Base-by-base conservation (phyloP, 2,888 invertebrate genomes). In the Campoletis raptor region DNA sequence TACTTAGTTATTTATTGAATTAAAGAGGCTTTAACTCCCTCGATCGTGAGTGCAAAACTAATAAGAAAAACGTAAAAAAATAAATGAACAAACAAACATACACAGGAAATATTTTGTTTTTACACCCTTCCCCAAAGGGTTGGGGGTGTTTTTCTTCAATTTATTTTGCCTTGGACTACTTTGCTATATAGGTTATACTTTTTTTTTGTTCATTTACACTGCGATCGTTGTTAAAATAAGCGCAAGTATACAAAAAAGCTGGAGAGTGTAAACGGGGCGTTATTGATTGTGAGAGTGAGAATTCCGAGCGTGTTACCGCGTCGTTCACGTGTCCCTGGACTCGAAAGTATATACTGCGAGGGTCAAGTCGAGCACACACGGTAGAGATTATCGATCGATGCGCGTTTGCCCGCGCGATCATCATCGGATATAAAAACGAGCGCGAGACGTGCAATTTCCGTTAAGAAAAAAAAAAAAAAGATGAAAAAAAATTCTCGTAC, bases 231-330 rank as follows among this genome's bases (percentile, higher is more conserved):
- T 84, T 66, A 30, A 57, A 42, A 57, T 40, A 40, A 61, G 57
- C 21, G 52, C 42, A 40, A 48, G 74, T 67, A 52, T 70, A 73
- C 70, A 66, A 86, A 64, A 83, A 66, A 70, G 48, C 79, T 36
- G 15, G 70, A 87, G 83, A 81, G 82, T 88, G 85, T 88, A 87
- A 90, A 89, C 85, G 89, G 86, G 87, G 83, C 83, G 69, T 85
- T 90, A 90, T 90, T 88, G 90, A 90, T 90, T 90, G 88, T 88
- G 37, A 48, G 86, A 83, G 78, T 57, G 78, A 83, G 80, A 84
- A 86, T 78, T 80, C 81, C 83, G 83, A 81, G 67, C 76, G 77
- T 57, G 83, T 80, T 88, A 86, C 87, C 80, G 61, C 83, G 74
- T 82, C 70, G 69, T 82, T 81, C 76, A 80, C 85, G 83, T 78